Conservation (phyloP, 2,797 vertebrate genomes). For the Delichon dasypus region DNA sequence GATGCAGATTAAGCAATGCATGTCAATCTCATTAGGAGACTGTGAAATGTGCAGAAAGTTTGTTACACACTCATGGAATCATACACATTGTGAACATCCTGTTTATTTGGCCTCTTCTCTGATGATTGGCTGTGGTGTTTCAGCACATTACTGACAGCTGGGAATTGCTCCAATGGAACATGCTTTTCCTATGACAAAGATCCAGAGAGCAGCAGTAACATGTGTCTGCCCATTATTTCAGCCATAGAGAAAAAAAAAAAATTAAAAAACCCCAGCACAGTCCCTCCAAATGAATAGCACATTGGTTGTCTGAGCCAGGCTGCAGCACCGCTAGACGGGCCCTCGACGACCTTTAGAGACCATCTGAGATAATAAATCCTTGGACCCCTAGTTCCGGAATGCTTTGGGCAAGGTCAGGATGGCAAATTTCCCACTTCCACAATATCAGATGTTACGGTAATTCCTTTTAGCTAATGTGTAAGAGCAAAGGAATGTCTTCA, state of each 20-base stretch:
- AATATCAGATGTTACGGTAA: constrained; percentile 98
- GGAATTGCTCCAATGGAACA: constrained; percentile 87
- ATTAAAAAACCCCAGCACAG: background rate
- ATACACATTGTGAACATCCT: constrained; percentile 86
- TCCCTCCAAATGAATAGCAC: constrained; percentile 83
- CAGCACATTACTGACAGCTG: constrained; percentile 89
- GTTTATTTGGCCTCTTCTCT: constrained; percentile 84
- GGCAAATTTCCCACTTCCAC: constrained; percentile 94
- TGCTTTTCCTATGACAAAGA: constrained; percentile 95
- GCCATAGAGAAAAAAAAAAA: constrained; percentile 25
- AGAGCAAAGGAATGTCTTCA: constrained; percentile 93
- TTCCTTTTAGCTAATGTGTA: constrained; percentile 94
- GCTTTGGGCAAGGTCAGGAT: constrained; percentile 92
- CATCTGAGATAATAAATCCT: constrained; percentile 91
- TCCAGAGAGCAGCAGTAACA: constrained; percentile 85
- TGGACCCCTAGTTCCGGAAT: constrained; percentile 87
- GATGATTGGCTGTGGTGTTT: constrained; percentile 81
- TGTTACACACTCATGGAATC: constrained; percentile 83
- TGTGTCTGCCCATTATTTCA: constrained; percentile 82
- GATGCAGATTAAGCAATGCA: constrained; percentile 74
- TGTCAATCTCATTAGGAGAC: constrained; percentile 74
- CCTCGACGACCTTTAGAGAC: constrained; percentile 81
- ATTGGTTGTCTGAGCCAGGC: constrained; percentile 71
- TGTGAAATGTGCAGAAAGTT: constrained; percentile 77
- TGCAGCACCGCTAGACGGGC: constrained; percentile 44